Evolutionary conservation across 2,797 vertebrate species (phyloP), one percentile per base, ranked within the genome.

Genomic region (Pitangus sulphuratus): DNA sequence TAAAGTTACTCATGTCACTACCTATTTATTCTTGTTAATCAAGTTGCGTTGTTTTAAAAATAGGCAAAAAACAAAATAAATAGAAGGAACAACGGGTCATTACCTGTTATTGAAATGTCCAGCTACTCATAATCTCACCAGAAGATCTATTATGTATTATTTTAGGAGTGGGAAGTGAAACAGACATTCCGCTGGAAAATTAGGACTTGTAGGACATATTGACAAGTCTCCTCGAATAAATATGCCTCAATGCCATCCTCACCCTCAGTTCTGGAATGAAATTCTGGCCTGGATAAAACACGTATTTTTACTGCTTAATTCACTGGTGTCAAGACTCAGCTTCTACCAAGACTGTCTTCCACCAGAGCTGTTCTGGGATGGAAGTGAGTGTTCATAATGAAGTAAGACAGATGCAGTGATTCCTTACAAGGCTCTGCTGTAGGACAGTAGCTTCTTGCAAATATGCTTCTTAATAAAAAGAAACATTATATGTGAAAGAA

Each of bases 11-110:
- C 8, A 33, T 1, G 1, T 53, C n/a, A 17, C 25, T 91, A 2
- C 14, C 12, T 65, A 9, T 80, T 89, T 74, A 48, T 64, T 37
- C 56, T 87, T 53, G 10, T 78, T 25, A 54, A 3, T 44, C 7
- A 60, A 86, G 78, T 69, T 19, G 7, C 17, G 76, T 87, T 83
- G n/a, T 76, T 91, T 77, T 47, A 28, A 79, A 83, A 92, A 75
- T 4, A 53, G 21, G 39, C 25, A 72, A 33, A 57, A 90, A 86
- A 37, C n/a, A 39, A 51, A 51, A 51, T 51, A 28, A 39, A 39
- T 30, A 30, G 54, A 80, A 90, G 68, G 11, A 25, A 20, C 2
- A 58, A 24, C 0, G 0, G 28, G 14, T 45, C 12, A 22, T 77
- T 42, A 56, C 19, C 39, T 68, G 13, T 35, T 75, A 40, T 1